Evolutionary conservation across 2,113 vertebrate genomes (phyloP), one percentile per base, ranked within the genome.

Genomic region (Dasyornis broadbenti): DNA sequence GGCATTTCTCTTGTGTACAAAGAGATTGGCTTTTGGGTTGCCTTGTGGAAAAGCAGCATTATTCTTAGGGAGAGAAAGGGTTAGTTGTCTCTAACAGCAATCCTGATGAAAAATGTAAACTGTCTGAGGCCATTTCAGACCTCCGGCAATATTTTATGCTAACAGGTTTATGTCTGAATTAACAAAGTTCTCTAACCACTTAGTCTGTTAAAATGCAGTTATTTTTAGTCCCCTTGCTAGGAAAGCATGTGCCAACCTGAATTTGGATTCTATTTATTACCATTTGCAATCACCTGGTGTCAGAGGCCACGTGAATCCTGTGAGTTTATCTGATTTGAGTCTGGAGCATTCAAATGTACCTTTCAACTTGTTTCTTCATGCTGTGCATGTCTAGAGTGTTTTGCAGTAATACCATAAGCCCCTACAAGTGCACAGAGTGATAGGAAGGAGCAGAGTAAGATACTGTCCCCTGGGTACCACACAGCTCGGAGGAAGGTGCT

Each of bases 291-390:
- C 95, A 80, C 69, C 91, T 81, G 89, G 90, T 86, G 94, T 97
- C 56, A 33, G 94, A 84, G 90, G 81, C 88, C 95, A 84, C 16
- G 5, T 89, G 96, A 95, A 92, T 92, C 75, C 86, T 54, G 31
- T 44, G 85, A 97, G 86, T 96, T 94, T 96, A 96, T 93, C 96
- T 96, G 96, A 96, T 96, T 93, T 91, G 94, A 97, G 87, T 95
- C 95, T 90, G 57, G 57, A 88, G 84, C 85, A 92, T 91, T 82
- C 86, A 63, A 82, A 94, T 50, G 91, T 85, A 95, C 92, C 90
- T 90, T 82, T 54, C 66, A 82, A 95, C 93, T 90, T 91, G 88
- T 92, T 97, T 95, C 94, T 94, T 96, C 95, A 94, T 87, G 86
- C 96, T 97, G 96, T 95, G 96, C 94, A 82, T 93, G 84, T 94